phyloP scores from a whole-genome alignment of 2,113 vertebrate genomes.

The Corydoras maculifer region DNA sequence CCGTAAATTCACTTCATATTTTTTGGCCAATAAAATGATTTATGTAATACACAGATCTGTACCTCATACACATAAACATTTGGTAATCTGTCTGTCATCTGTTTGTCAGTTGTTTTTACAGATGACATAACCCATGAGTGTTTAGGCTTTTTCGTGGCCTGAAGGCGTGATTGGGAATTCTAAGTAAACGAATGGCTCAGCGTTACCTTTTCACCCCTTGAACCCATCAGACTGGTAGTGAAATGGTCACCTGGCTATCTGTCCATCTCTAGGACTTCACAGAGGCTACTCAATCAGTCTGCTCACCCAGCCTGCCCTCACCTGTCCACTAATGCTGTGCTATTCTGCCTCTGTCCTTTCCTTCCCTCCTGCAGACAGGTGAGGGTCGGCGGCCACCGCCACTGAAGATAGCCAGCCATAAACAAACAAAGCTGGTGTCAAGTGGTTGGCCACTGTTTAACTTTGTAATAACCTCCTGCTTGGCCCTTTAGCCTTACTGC shows the following conservation, averaged over 20 bases:
- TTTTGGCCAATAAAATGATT: too few relatives aligned
- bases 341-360: slow-evolving; percentile 11
- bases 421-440: slow-evolving; percentile 48
- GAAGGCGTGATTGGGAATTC: neutral
- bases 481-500: slow-evolving; percentile 1
- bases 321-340: slow-evolving; percentile 18
- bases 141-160: too few relatives aligned
- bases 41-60: too few relatives aligned
- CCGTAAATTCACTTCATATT: too few relatives aligned
- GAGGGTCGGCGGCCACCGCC: slow-evolving; percentile 27
- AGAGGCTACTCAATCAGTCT: slow-evolving; percentile 49
- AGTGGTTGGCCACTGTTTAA: slow-evolving; percentile 42
- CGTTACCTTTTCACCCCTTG: slow-evolving; percentile 30
- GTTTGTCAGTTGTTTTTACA: too few relatives aligned
- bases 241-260: slow-evolving; percentile 45
- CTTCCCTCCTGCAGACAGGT: slow-evolving; percentile 36
- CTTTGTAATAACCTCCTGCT: slow-evolving; percentile 22
- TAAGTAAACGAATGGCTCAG: too few relatives aligned
- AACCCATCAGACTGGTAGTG: slow-evolving; percentile 42
- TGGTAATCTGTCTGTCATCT: too few relatives aligned
- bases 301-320: slow-evolving; percentile 22
- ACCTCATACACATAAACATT: too few relatives aligned
- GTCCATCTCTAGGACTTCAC: slow-evolving; percentile 43
- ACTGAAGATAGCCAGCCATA: slow-evolving; percentile 45
- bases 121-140: too few relatives aligned